Percentiles rank a stretch among this genome's conserved stretches.
These are phyloP conservation scores for Acrocyrtus sp. DNA, from an alignment of 2,888 invertebrate genomes.

Conservation along the genomic window DNA sequence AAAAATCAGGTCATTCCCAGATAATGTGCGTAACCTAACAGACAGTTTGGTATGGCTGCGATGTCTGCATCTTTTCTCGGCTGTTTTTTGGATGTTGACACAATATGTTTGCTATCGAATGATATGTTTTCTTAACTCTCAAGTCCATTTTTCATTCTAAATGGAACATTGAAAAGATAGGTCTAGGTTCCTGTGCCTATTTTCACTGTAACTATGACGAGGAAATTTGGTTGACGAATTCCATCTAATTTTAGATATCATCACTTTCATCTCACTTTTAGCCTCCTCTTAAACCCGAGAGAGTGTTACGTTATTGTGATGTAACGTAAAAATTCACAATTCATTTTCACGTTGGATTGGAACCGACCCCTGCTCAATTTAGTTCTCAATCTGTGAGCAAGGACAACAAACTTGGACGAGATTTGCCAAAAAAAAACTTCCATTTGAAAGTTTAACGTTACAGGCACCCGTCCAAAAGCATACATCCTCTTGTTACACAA, in stretches of 20 bases:
- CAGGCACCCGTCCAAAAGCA: conserved; percentile 13
- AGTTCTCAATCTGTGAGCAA: conserved; percentile 16
- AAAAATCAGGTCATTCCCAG: conserved; percentile 53
- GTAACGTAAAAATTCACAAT: background rate
- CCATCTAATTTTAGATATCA: conserved; percentile 38
- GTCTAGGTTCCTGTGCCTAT: conserved; percentile 28
- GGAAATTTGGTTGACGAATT: background rate
- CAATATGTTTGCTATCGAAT: too few species aligned
- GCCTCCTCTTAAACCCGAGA: background rate
- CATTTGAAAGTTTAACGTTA: conserved; percentile 26
- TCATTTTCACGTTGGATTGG: background rate
- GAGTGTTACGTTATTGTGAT: conserved; percentile 9
- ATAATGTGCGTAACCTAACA: conserved; percentile 48
- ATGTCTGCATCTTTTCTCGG: conserved; percentile 32
- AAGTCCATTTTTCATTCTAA: background rate
- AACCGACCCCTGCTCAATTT: conserved; percentile 16
- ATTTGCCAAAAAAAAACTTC: conserved; percentile 27
- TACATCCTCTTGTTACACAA: conserved; percentile 17
- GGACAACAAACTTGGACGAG: conserved; percentile 10
- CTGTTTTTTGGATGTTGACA: too few species aligned
- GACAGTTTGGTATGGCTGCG: conserved; percentile 34
- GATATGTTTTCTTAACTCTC: too few species aligned
- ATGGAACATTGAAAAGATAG: conserved; percentile 27
- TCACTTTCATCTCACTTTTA: conserved; percentile 40
- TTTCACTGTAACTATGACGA: too few species aligned